Base-by-base conservation (phyloP, 2,113 vertebrate species). In the Bufo gargarizans region DNA sequence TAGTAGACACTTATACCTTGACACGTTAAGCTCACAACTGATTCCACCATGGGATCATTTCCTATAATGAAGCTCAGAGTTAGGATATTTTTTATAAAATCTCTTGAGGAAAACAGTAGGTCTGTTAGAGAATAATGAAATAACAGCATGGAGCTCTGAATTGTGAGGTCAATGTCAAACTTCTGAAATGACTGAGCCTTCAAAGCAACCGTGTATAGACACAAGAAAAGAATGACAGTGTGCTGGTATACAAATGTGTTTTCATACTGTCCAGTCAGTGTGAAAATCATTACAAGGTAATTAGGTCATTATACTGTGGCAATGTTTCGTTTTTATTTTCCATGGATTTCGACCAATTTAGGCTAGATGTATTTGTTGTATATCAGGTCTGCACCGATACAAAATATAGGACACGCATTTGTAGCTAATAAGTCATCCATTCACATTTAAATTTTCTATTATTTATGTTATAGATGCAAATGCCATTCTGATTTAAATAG, bases 101-200 rank as follows among this genome's bases (percentile, higher is more conserved):
- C 50, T 43, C 63, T 56, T 67, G 81, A 71, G n/a, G 16, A 65
- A 84, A 71, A 55, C 63, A 71, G 49, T 84, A 49, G 47, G 65
- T 13, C n/a, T 84, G 67, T 33, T 84, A 71, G n/a, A 84, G 82
- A 84, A 84, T 84, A 84, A 71, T 84, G 82, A 55, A 84, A 84
- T 69, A 69, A 49, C 82, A 71, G 82, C 63, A 84, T 84, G 82
- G 47, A 53, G 63, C 82, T 17, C 49, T 69, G 49, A 71, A 84
- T 84, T 71, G 82, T 69, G 43, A 17, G 82, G 63, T 84, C 63
- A 83, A 67, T 67, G 81, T 83, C 81, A 69, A 83, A 53, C 65
- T 67, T 33, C 10, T 55, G 78, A 5, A 55, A 69, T 84, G 49
- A 71, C n/a, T 84, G 82, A 69, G 65, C 12, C 50, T 83, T 71